Evolutionary conservation across 2,113 vertebrate species (phyloP), one percentile per base, ranked within the genome.

Genomic region (Carettochelys insculpta): DNA sequence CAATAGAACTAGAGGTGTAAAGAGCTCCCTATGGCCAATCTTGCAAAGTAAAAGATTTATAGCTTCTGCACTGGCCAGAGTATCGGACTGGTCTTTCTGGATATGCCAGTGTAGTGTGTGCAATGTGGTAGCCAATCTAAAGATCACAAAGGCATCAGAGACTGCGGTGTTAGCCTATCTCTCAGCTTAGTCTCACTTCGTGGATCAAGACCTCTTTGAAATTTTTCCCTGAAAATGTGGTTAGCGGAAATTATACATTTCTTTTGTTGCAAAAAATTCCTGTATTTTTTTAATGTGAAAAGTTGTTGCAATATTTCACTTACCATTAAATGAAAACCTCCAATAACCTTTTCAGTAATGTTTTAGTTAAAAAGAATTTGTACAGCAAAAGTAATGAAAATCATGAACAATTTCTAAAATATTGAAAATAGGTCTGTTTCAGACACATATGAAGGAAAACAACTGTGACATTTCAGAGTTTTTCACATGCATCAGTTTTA

Each of bases 401-500:
- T 75, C 25, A 45, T 29, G 25, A 75, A 75, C 41, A 75, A 75
- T 75, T 75, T 43, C 71, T 75, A 45, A 45, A 45, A 43, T 20
- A 45, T 45, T 41, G 45, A 75, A 75, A 75, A 75, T 73, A 41
- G 3, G 38, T 27, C 41, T 75, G 68, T 43, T 53, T 90, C 80
- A 56, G 90, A 83, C 16, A 16, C 78, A 14, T 11, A 14, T 54
- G 41, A 84, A 86, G 80, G 12, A 3, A 82, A 86, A 56, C 71
- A 84, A 54, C 17, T 8, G 43, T 83, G 85, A 73, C 41, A 34
- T 75, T 91, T 84, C 41, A 78, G 58, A 79, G 25, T 16, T 34
- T 84, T 94, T 92, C 61, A 45, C 41, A 52, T 89, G 89, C 93
- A 78, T 76, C 92, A 31, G n/a, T 84, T 92, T 80, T 94, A 11